Base-by-base conservation (phyloP, 2,113 vertebrate species). In the Sander lucioperca region DNA sequence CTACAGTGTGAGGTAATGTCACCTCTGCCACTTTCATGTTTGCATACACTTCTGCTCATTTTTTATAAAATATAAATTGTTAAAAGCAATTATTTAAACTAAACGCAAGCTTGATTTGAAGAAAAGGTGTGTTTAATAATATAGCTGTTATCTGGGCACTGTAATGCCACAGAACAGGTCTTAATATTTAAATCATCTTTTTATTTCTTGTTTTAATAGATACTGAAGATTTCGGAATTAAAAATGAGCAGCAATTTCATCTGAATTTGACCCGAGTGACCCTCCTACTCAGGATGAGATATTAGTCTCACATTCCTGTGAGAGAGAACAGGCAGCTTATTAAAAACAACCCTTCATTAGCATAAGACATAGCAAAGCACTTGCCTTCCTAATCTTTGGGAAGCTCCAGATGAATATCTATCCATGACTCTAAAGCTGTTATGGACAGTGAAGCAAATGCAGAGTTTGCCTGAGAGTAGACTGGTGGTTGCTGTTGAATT, bases 341-440 rank as follows among this genome's bases (percentile, higher is more conserved):
- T 94, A 93, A 92, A 94, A 94, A 93, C 90, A 87, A 90, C 85
- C 84, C 75, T 87, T 94, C 90, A 95, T 95, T 95, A 91, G 58
- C 92, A 89, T 92, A 93, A 94, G 86, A 94, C 86, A 91, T 84
- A 92, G 86, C 66, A 82, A 79, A 83, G 86, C 86, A 93, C 86
- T 92, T 93, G 89, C 84, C 91, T 91, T 89, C 86, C 88, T 94
- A 94, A 95, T 94, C 90, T 93, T 83, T 77, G 33, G 75, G 75
- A 91, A 88, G 84, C 82, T 84, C 57, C 82, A 70, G 85, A 93
- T 93, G 77, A 86, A 91, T 88, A 95, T 93, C 93, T 90, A 68
- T 69, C 54, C 39, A 61, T 33, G 67, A 89, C 82, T 76, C 33
- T 77, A 69, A 70, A 80, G 69, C 54, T 84, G 75, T 64, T 74